Evolutionary conservation across 2,888 invertebrate genomes (phyloP), one percentile per base, ranked within the genome.

Genomic region (Epinotia demarniana): DNA sequence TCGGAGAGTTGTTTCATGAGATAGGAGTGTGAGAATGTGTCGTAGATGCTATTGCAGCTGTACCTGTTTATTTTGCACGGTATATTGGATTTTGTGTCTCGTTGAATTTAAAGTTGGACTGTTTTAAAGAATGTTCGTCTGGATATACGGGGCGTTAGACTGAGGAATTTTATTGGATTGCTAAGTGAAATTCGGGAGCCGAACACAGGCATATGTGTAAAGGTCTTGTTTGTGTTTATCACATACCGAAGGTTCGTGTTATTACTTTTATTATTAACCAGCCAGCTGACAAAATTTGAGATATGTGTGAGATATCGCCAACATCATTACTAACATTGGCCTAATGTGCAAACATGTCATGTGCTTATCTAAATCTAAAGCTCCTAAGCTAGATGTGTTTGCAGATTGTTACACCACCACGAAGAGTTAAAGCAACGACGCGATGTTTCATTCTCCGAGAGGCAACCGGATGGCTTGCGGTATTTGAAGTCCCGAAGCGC

Each of bases 1-100:
- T 69, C 18, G 23, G 0, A 5, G 16, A n/a, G 27, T 6, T 27
- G 53, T 53, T 66, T 9, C 0, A 27, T 33, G 4, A 49, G 27
- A 61, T 61, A 58, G 13, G 23, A 33, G 12, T 39, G 69, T 69
- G 60, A 13, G n/a, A 69, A 60, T 58, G 18, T 46, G 18, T 39
- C 19, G 68, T 58, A 23, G 39, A 39, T 63, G 46, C 61, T 64
- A 70, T 70, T 63, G 57, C 74, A 70, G 61, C 61, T 70, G 70
- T 53, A 71, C 81, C 84, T 77, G 70, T 85, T 86, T 86, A 85
- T 86, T 86, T 85, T 83, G 76, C 83, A 85, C 83, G 81, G 79
- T 80, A 79, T 85, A 82, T 81, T 83, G 82, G 83, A 85, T 82
- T 73, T 73, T 66, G 70, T 84, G 81, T 81, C 79, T 80, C 80